Evolutionary conservation across 2,888 invertebrate genomes (phyloP).

Genomic region (Eilema depressum): DNA sequence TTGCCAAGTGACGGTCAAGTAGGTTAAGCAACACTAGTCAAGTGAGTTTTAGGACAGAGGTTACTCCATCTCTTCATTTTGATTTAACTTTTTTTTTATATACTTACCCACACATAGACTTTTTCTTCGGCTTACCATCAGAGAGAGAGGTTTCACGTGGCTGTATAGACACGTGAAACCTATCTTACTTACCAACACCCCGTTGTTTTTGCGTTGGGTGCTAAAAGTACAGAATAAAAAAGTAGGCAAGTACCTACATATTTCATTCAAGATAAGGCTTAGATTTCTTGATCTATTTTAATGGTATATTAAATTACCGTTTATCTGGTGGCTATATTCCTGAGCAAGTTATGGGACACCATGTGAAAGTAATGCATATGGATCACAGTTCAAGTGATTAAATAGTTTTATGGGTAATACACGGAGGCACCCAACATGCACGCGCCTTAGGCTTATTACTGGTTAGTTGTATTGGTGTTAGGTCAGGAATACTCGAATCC

Average conservation of each 20-base stretch:
- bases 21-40: too few relatives aligned
- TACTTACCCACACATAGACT: too few relatives aligned
- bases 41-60: too few relatives aligned
- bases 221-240: too few relatives aligned
- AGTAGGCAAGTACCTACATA: not conserved
- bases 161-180: too few relatives aligned
- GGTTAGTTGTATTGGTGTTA: conserved; percentile 7
- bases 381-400: conserved; percentile 59
- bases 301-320: conserved; percentile 8
- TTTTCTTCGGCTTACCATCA: too few relatives aligned
- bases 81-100: too few relatives aligned
- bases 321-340: not conserved
- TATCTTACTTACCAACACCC: too few relatives aligned
- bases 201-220: too few relatives aligned
- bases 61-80: too few relatives aligned
- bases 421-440: conserved; percentile 60
- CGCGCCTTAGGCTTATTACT: conserved; percentile 35
- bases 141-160: too few relatives aligned
- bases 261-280: not conserved
- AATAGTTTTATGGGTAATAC: conserved; percentile 62
- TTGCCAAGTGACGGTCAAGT: too few relatives aligned
- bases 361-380: conserved; percentile 56
- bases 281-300: not conserved
- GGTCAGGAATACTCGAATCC: not conserved
- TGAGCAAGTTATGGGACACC: conserved; percentile 43